Conservation (phyloP, 53 echinoderm and acorn worm genomes). For the Pentamera pediparva region DNA sequence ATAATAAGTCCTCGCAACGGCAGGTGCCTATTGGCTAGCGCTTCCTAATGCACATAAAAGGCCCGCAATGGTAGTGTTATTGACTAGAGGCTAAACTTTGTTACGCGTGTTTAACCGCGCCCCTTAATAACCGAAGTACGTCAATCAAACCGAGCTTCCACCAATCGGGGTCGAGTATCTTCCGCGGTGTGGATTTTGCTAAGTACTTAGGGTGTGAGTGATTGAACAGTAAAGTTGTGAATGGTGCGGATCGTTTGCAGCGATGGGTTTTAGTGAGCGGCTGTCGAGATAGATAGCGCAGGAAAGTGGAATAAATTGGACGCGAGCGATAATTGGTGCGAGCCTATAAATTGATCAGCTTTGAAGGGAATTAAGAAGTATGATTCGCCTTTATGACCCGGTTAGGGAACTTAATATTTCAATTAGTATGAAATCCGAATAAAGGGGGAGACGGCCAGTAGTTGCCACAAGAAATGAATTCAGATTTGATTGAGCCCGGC, state of each 20-base stretch:
- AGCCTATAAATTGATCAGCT: conserved; percentile 10
- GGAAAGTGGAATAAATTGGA: conserved; percentile 11
- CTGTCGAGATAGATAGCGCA: not conserved
- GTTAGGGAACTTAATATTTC: conserved; percentile 6
- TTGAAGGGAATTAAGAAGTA: not conserved
- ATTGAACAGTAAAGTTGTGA: not conserved
- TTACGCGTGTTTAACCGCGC: conserved; percentile 33
- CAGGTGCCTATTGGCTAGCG: conserved; percentile 17
- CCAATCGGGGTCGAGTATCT: not conserved
- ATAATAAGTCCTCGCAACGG: too few relatives aligned
- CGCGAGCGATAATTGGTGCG: too few relatives aligned
- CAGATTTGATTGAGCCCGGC: not conserved
- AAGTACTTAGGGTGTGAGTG: conserved; percentile 9
- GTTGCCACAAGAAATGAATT: too few relatives aligned
- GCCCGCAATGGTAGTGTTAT: conserved; percentile 17
- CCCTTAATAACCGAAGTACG: conserved; percentile 20
- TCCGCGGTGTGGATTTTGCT: not conserved
- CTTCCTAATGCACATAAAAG: conserved; percentile 13
- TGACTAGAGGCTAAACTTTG: conserved; percentile 31
- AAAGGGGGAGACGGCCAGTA: not conserved
- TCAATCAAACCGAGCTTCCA: conserved; percentile 19
- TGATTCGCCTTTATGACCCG: not conserved
- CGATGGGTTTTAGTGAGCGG: not conserved
- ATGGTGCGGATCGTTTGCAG: not conserved
- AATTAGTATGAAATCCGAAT: not conserved